These are phyloP conservation scores for Cantharis flavilabris DNA, from an alignment of 2,888 invertebrate genomes.

Conservation along the genomic window DNA sequence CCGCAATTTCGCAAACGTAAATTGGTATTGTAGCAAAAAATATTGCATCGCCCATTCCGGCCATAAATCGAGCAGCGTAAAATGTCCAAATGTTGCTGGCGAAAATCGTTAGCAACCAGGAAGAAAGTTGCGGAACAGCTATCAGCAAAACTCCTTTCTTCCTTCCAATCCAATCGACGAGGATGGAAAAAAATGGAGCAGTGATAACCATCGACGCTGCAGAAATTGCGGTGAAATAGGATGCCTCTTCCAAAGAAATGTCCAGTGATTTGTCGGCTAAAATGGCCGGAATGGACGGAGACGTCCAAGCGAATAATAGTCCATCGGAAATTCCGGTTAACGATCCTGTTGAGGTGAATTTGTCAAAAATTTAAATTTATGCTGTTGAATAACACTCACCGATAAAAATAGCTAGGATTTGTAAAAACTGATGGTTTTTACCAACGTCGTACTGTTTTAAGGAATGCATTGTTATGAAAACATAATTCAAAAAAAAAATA, in stretches of 20 bases:
- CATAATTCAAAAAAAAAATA: no score
- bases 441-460: background rate
- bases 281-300: slow-evolving; percentile 26
- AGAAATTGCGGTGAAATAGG: background rate
- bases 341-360: slow-evolving; percentile 17
- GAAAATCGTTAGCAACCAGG: slow-evolving; percentile 38
- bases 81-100: slow-evolving; percentile 41
- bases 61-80: slow-evolving; percentile 42
- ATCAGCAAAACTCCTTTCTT: background rate
- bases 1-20: slow-evolving; percentile 45
- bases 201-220: background rate
- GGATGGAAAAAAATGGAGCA: background rate
- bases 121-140: slow-evolving; percentile 7
- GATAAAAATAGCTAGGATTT: background rate
- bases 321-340: slow-evolving; percentile 30
- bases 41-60: slow-evolving; percentile 42
- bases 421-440: background rate
- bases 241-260: slow-evolving; percentile 11
- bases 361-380: background rate
- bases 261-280: slow-evolving; percentile 3
- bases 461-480: no score
- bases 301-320: slow-evolving; percentile 28
- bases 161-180: background rate
- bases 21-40: slow-evolving; percentile 38
- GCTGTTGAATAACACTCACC: background rate